These are phyloP conservation scores for Catagonus wagneri DNA, from an alignment of 2,113 vertebrate genomes.

Conservation along the genomic window DNA sequence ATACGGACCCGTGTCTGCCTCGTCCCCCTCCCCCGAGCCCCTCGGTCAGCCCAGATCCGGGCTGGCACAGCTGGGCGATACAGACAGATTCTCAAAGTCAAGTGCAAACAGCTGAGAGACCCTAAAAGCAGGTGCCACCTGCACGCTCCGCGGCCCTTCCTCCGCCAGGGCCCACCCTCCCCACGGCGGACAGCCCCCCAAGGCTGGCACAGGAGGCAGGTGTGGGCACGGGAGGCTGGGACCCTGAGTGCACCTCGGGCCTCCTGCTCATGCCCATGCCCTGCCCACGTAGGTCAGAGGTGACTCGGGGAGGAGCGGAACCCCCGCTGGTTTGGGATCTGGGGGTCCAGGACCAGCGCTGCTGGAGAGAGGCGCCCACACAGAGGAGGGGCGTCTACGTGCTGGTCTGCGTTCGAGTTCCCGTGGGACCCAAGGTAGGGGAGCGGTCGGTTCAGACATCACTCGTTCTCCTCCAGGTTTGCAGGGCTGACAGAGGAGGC, in stretches of 20 bases:
- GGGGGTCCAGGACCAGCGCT: not conserved
- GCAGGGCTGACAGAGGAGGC: not conserved
- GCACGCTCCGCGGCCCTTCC: not conserved
- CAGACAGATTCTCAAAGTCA: fast-evolving
- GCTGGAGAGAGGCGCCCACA: not conserved
- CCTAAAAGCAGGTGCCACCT: not conserved
- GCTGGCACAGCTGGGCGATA: not conserved
- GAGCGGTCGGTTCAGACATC: not conserved
- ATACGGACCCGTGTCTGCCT: not conserved
- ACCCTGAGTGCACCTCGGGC: not conserved
- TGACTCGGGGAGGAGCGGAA: not conserved
- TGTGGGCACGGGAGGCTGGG: not conserved
- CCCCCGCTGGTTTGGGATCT: not conserved
- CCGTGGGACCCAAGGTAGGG: not conserved
- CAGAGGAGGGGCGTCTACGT: too few species aligned
- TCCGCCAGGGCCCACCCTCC: not conserved
- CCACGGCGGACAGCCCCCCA: fast-evolving
- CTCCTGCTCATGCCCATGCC: not conserved
- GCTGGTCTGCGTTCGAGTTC: not conserved
- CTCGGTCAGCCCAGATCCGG: too few species aligned
- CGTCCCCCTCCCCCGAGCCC: not conserved
- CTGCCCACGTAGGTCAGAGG: not conserved
- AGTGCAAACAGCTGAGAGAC: not conserved
- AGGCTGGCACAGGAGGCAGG: not conserved
- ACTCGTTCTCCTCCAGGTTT: not conserved